Conservation (phyloP, 2,888 invertebrate genomes). For the Tupiocoris notatus region DNA sequence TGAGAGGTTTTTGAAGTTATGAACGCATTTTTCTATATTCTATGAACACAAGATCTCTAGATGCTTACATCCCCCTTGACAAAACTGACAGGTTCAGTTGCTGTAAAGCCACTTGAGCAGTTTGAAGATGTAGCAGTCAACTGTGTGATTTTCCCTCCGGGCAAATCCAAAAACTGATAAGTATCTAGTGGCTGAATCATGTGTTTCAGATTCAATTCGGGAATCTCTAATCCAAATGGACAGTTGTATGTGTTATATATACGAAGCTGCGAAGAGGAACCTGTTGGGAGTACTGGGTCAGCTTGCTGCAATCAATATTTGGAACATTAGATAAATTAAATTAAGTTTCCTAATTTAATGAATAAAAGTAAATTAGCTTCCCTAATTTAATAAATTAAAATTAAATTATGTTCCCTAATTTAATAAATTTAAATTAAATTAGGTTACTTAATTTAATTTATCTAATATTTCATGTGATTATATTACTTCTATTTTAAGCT, state of each 20-base stretch:
- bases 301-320: conserved; percentile 56
- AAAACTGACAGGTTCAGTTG: not conserved
- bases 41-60: not conserved
- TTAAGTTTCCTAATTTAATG: too few species aligned
- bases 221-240: conserved; percentile 49
- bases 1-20: too few species aligned
- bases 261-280: conserved; percentile 62
- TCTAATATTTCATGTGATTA: too few species aligned
- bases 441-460: too few species aligned
- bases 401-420: too few species aligned
- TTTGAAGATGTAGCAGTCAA: conserved; percentile 7
- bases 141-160: not conserved
- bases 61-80: conserved; percentile 19
- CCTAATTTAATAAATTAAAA: too few species aligned
- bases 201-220: not conserved
- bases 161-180: conserved; percentile 22
- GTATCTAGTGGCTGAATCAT: conserved; percentile 2
- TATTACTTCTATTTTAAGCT: conserved; percentile 55
- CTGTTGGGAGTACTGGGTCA: conserved; percentile 61
- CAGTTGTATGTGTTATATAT: conserved; percentile 69
- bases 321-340: not conserved
- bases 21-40: not conserved
- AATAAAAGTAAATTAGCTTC: too few species aligned
- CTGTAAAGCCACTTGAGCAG: conserved; percentile 1
- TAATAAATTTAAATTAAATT: too few species aligned